Base-by-base conservation (phyloP, 1,140 invertebrate species). In the Sycophaga agraensis region DNA sequence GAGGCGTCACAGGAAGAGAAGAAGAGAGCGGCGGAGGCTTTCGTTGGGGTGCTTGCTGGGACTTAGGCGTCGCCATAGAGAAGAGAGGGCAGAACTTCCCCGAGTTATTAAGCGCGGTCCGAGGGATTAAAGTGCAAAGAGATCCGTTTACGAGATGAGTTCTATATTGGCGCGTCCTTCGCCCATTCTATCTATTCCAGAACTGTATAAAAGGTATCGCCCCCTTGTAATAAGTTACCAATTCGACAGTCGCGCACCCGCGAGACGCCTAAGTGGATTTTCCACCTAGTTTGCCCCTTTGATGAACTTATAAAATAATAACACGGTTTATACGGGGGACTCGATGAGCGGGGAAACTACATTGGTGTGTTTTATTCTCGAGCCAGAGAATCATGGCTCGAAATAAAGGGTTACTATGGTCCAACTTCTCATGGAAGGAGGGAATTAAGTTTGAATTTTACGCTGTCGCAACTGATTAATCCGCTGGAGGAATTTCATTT, bases 71-170 rank as follows among this genome's bases (percentile, higher is more conserved):
- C 14, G 26, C 17, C 8, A 31, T 21, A 34, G 48, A 57, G 51
- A 22, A 57, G 65, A 64, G 58, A 54, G 57, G 37, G 46, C 48
- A 2, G 55, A 34, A 45, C 50, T 63, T 35, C 63, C 54, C 54
- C 16, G 59, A 60, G 40, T 67, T 70, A 66, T 66, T 67, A 67
- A 69, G 59, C 48, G 45, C 26, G 37, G 46, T 34, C 37, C 49
- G 17, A 42, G 31, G 61, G 45, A 64, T 63, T 65, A 64, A 61
- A 40, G 42, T 31, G 46, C 42, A 61, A 54, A 57, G 54, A 63
- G 54, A 56, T 48, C 45, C 59, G 59, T 62, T 62, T 62, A 56
- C 43, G 53, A 54, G 50, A 28, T 24, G 50, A 61, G 22, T 54
- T 54, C 5, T n/a, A n/a, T n/a, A n/a, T n/a, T n/a, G n/a, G n/a